phyloP scores from a whole-genome alignment of 2,797 vertebrate species.

The Meriones psammophilus region DNA sequence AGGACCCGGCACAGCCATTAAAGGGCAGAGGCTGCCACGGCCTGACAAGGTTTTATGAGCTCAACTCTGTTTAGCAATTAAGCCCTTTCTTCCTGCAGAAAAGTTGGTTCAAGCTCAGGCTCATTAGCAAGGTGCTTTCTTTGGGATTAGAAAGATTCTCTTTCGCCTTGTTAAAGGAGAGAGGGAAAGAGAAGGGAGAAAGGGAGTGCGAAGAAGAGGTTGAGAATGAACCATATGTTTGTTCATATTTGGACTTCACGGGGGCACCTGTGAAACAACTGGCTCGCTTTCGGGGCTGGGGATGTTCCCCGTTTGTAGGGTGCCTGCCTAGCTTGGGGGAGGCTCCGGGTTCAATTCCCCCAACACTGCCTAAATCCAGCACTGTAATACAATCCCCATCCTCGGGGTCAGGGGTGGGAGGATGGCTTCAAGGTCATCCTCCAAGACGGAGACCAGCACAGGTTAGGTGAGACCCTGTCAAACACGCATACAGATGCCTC shows the following conservation, averaged over 20 bases:
- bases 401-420: no score
- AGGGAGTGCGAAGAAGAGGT: background rate
- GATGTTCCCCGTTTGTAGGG: background rate
- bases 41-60: background rate
- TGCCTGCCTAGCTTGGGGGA: background rate
- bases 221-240: background rate
- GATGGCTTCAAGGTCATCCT: background rate
- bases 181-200: no score
- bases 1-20: constrained; percentile 16
- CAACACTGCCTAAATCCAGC: background rate
- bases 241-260: background rate
- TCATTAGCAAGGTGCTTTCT: background rate
- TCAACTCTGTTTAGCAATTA: background rate
- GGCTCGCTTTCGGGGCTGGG: background rate
- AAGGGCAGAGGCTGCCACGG: background rate
- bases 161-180: background rate
- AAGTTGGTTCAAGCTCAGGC: constrained; percentile 20
- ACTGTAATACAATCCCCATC: background rate
- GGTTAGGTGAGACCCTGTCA: background rate
- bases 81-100: constrained; percentile 14
- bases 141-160: background rate
- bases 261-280: background rate
- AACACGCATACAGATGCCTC: background rate
- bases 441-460: background rate
- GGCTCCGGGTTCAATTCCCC: background rate